Conservation (phyloP, 2,888 invertebrate species). For the Hermaeophaga mercurialis region DNA sequence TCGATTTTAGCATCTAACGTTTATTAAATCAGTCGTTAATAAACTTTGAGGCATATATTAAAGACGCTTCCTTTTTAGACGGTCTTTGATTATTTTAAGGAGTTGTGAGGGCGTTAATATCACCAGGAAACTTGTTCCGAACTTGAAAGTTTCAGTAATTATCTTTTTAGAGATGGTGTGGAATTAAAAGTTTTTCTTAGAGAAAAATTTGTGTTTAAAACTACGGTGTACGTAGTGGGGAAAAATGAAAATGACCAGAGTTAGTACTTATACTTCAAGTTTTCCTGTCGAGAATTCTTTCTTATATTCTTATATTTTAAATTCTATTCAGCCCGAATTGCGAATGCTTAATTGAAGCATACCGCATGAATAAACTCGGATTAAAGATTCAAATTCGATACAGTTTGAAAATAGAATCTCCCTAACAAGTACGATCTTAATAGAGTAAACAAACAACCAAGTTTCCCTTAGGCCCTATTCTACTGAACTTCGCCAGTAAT, state of each 20-base stretch:
- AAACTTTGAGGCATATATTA: conserved; percentile 3
- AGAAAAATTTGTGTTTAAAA: too few relatives aligned
- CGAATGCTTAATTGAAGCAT: too few relatives aligned
- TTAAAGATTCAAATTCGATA: conserved; percentile 1
- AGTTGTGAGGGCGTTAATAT: background rate
- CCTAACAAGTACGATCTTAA: background rate
- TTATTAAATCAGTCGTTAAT: conserved; percentile 15
- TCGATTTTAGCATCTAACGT: conserved; percentile 13
- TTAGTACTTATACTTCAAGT: too few relatives aligned
- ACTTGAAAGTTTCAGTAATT: too few relatives aligned
- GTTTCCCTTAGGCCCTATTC: background rate
- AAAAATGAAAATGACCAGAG: too few relatives aligned
- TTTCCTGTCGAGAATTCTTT: too few relatives aligned
- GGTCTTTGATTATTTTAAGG: conserved; percentile 15
- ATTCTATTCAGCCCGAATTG: too few relatives aligned
- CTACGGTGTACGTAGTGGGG: too few relatives aligned
- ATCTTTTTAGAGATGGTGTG: too few relatives aligned
- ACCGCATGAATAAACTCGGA: background rate
- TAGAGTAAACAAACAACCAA: conserved; percentile 14
- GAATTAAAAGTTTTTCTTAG: too few relatives aligned
- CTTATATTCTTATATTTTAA: too few relatives aligned
- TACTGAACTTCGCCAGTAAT: background rate
- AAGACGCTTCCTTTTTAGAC: conserved; percentile 4
- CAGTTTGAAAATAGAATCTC: too few relatives aligned
- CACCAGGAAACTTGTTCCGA: background rate